These are phyloP conservation scores for Galbula dea DNA, from an alignment of 2,113 vertebrate genomes.

Conservation along the genomic window DNA sequence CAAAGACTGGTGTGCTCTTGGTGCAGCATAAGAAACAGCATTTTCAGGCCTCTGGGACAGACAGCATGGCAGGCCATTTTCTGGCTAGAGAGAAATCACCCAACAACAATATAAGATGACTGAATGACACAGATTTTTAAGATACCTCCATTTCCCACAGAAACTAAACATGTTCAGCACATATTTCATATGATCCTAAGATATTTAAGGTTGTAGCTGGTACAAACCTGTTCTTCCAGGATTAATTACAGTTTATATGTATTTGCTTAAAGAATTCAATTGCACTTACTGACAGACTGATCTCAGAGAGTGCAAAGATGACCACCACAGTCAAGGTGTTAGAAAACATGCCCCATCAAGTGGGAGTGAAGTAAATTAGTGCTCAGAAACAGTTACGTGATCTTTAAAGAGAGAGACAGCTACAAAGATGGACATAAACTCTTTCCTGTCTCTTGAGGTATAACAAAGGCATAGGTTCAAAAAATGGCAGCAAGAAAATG, in stretches of 20 bases:
- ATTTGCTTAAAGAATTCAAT: background rate
- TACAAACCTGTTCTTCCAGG: constrained; percentile 31
- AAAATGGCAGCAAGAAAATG: background rate
- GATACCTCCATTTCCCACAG: background rate
- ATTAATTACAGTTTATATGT: background rate
- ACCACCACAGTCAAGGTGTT: background rate
- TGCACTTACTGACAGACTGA: background rate
- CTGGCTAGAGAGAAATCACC: constrained; percentile 67
- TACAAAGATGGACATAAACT: background rate
- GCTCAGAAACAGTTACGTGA: background rate
- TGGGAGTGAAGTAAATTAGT: background rate
- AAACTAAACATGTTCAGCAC: background rate
- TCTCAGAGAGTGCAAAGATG: background rate
- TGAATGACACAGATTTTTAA: constrained; percentile 18
- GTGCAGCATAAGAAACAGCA: constrained; percentile 42
- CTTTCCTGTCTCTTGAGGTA: background rate
- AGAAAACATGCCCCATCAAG: background rate
- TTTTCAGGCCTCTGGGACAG: constrained; percentile 60
- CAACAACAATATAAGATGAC: constrained; percentile 54
- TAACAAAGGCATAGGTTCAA: background rate
- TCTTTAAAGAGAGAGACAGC: background rate
- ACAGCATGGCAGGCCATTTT: constrained; percentile 54
- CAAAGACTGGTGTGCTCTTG: constrained; percentile 31
- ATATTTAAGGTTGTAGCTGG: background rate
- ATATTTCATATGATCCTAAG: background rate